Evolutionary conservation across 2,113 vertebrate genomes (phyloP).

Genomic region (Ahaetulla prasina): DNA sequence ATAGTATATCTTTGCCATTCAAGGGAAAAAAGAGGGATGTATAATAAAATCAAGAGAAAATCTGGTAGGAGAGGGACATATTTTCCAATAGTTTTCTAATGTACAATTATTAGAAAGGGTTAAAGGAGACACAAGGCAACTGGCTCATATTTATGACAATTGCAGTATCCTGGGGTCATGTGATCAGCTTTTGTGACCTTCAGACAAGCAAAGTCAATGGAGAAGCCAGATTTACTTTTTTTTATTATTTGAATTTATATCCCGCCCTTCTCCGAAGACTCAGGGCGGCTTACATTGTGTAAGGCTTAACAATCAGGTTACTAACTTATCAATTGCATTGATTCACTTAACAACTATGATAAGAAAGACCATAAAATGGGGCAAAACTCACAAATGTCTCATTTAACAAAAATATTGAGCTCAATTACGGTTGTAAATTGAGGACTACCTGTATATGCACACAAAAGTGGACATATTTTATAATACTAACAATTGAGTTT

Average conservation of each 20-base stretch:
- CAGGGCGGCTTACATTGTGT: no score
- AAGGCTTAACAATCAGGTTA: no score
- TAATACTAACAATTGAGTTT: no score
- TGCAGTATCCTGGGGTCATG: background rate
- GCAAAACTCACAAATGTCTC: background rate
- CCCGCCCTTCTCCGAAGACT: no score
- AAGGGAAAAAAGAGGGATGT: no score
- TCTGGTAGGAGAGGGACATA: background rate
- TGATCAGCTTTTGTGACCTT: background rate
- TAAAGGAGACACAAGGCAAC: background rate
- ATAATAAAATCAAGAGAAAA: no score
- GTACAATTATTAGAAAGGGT: background rate
- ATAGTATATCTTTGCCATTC: no score
- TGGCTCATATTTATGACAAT: background rate
- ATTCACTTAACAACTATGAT: background rate
- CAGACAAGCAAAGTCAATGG: background rate
- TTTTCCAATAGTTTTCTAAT: background rate
- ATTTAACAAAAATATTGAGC: background rate
- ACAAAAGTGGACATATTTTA: no score
- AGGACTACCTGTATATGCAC: background rate
- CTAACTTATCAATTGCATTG: background rate
- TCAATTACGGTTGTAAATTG: background rate
- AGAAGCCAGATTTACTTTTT: no score
- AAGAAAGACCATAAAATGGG: background rate
- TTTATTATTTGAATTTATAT: no score